Conservation (phyloP, 1,140 invertebrate genomes). For the Drosophila busckii region DNA sequence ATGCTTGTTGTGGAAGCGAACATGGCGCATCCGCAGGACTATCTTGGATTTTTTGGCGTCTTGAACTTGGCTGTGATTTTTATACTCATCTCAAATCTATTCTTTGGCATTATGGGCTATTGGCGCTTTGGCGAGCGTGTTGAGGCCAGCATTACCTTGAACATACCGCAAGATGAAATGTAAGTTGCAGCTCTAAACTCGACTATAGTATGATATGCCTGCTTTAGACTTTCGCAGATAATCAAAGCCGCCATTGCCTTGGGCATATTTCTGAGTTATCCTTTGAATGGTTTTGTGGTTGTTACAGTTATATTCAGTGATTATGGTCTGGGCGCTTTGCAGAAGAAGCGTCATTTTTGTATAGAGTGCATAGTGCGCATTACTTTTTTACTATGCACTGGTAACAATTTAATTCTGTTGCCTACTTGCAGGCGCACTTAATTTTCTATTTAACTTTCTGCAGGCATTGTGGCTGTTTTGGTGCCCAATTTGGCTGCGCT, state of each 20-base stretch:
- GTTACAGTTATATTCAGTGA: constrained; percentile 52
- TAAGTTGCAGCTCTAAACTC: constrained; percentile 12
- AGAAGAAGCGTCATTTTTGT: neutral
- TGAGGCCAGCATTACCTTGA: constrained; percentile 49
- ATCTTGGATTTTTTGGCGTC: constrained; percentile 47
- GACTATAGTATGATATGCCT: neutral
- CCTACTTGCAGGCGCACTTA: too few species aligned
- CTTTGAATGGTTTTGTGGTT: constrained; percentile 48
- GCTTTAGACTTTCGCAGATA: constrained; percentile 37
- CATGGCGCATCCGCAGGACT: constrained; percentile 43
- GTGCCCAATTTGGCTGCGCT: constrained; percentile 53
- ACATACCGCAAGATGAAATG: constrained; percentile 46
- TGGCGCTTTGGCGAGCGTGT: constrained; percentile 51
- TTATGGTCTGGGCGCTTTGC: neutral
- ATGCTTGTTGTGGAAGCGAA: constrained; percentile 60
- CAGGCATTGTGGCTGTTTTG: constrained; percentile 44
- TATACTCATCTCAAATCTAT: constrained; percentile 45
- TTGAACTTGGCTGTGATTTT: constrained; percentile 50
- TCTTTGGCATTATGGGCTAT: constrained; percentile 55
- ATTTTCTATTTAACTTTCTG: neutral
- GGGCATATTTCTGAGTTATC: constrained; percentile 55
- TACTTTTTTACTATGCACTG: constrained; percentile 38
- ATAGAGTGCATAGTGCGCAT: constrained; percentile 32
- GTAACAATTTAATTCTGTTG: constrained; percentile 5
- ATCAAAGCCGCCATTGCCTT: constrained; percentile 42